Evolutionary conservation across 2,888 invertebrate genomes (phyloP), one percentile per base, ranked within the genome.

Genomic region (Tanypteryx hageni): DNA sequence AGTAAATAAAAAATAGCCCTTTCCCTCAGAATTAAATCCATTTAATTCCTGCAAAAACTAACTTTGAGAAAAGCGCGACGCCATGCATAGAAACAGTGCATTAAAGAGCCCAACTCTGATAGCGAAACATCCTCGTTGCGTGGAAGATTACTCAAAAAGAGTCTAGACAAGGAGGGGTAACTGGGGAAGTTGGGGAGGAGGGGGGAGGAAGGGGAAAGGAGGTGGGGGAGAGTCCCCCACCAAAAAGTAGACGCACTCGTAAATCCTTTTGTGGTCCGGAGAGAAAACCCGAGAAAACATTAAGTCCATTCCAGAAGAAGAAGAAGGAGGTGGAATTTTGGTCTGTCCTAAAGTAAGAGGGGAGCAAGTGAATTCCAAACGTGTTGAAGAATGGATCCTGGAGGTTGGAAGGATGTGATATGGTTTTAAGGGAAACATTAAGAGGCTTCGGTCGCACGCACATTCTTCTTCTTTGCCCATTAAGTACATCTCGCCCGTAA

Each of bases 391-490:
- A 68, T 68, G 89, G 64, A 18, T 27, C 18, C 11, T 31, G 82
- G 31, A 82, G 83, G 83, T 83, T 83, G 89, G 89, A 89, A 44
- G 89, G 89, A 89, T 89, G 89, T 89, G 89, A 89, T 89, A 89
- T 89, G 89, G 89, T 89, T 89, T 89, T 89, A 89, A n/a, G 89
- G 64, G 64, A 89, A 89, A 89, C 89, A 89, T 89, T 89, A 89
- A 89, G 89, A 89, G 89, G 89, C 89, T 89, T 44, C 64, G 68
- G 58, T 86, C 59, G 13, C 86, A 59, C 86, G 86, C 59, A 86
- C 89, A 89, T 89, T 64, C 89, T 44, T 89, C 89, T 89, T 89
- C 89, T 64, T 44, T 68, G 89, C 89, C 89, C 89, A 89, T 89
- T 89, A 89, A 64, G 89, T 89, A 68, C 31, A 56, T 83, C 83